Base-by-base conservation (phyloP, 2,797 vertebrate genomes). In the Pachyuromys duprasi region DNA sequence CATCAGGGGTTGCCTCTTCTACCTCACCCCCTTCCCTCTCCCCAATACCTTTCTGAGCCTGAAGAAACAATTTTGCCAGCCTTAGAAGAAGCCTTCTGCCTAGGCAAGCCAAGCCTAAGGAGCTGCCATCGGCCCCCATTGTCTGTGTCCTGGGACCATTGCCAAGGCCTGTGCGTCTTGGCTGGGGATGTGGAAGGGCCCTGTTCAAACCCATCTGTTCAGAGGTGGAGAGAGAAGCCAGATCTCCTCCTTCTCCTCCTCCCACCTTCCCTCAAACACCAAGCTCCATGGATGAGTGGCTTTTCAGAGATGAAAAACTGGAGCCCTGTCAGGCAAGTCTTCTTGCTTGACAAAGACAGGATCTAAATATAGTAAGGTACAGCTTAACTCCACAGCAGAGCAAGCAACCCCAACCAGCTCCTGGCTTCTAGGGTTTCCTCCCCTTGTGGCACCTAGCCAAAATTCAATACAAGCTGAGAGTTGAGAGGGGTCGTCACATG, bases 201-300 rank as follows among this genome's bases (percentile, higher is more conserved):
- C 53, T 91, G 95, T 96, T 97, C 93, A 94, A 26, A 97, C 96
- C 96, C 97, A 98, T 98, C 97, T 98, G 98, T 96, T 98, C 88
- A 31, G 95, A 92, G 86, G 45, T 20, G 89, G 67, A 89, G 67
- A 94, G 86, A 92, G 81, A 49, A 94, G 6, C 94, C 96, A 96
- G 94, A 70, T 83, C 62, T 72, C 91, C 96, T 81, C 96, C 96
- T 89, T 45, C 60, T 96, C 62, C n/a, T 79, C 74, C 33, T 90
- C 62, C 57, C 75, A 14, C 70, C 45, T 86, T 53, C 39, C 91
- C 49, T 3, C 8, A 82, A 94, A 45, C 62, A 74, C 94, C 26
- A 69, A 74, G 88, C 79, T 96, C 70, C 74, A 55, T 69, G 94
- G 88, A 95, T 95, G 95, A 97, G 96, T 97, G 86, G 70, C 39